phyloP scores from a whole-genome alignment of 2,888 invertebrate genomes.

The Strigamia maritima region DNA sequence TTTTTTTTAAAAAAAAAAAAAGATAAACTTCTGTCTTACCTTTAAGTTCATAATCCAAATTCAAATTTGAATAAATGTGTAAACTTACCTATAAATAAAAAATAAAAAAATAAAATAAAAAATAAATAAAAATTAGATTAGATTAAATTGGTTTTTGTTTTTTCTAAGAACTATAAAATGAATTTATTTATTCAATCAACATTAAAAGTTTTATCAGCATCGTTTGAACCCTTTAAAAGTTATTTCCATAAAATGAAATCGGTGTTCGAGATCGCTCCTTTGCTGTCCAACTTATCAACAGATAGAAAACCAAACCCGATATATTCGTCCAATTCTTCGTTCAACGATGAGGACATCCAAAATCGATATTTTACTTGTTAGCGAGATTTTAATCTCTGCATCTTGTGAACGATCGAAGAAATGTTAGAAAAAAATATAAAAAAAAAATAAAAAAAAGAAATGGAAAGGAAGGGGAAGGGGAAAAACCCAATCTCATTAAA shows the following conservation, averaged over 20 bases:
- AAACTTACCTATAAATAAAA: background rate
- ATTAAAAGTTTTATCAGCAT: constrained; percentile 18
- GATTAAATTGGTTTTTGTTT: background rate
- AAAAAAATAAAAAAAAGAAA: background rate
- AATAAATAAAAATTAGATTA: background rate
- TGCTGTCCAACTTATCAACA: constrained; percentile 28
- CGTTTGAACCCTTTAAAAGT: background rate
- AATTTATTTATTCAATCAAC: constrained; percentile 28
- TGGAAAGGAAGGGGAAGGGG: background rate
- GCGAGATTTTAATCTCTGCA: constrained; percentile 33
- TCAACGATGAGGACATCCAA: background rate
- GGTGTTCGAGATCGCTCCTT: background rate
- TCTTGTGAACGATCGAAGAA: background rate
- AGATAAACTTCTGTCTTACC: too few relatives aligned
- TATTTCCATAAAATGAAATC: constrained; percentile 37
- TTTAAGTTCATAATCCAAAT: too few relatives aligned
- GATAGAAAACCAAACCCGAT: background rate
- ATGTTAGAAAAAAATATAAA: background rate
- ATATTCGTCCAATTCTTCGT: constrained; percentile 19
- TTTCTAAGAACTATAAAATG: background rate
- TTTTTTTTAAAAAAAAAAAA: too few relatives aligned
- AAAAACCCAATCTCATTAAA: background rate
- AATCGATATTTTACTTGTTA: constrained; percentile 35
- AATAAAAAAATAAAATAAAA: background rate
- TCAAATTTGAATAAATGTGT: background rate